A percentile compares a stretch with the other conserved stretches of the same genome.
These are phyloP conservation scores for Silurus asotus DNA, from an alignment of 2,113 vertebrate genomes.

Conservation along the genomic window DNA sequence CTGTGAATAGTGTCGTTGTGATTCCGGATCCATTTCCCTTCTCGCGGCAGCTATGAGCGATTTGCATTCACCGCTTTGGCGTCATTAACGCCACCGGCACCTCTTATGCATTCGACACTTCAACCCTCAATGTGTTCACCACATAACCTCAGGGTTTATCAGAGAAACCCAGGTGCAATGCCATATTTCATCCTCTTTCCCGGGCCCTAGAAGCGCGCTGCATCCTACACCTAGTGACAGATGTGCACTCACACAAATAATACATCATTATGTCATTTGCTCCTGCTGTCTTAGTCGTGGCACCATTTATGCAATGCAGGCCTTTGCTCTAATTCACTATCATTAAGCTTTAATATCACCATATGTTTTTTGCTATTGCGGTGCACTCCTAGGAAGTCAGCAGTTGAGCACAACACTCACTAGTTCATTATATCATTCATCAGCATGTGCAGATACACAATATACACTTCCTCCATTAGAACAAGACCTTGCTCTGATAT, in stretches of 20 bases:
- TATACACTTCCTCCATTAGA: neutral
- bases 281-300: slow-evolving; percentile 31
- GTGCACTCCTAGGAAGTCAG: slow-evolving; percentile 16
- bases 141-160: slow-evolving; percentile 48
- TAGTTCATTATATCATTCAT: slow-evolving; percentile 19
- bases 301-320: slow-evolving; percentile 1
- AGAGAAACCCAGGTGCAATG: slow-evolving; percentile 33
- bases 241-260: slow-evolving; percentile 32
- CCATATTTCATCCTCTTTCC: slow-evolving; percentile 8
- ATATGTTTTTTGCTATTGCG: slow-evolving; percentile 12
- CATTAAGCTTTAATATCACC: slow-evolving; percentile 34
- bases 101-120: slow-evolving; percentile 47
- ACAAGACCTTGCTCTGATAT: neutral
- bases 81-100: slow-evolving; percentile 58
- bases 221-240: slow-evolving; percentile 26
- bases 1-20: slow-evolving; percentile 47
- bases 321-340: neutral
- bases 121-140: slow-evolving; percentile 42
- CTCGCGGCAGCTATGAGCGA: slow-evolving; percentile 38
- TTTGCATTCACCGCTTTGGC: slow-evolving; percentile 51
- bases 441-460: slow-evolving; percentile 17
- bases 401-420: neutral
- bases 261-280: slow-evolving; percentile 12
- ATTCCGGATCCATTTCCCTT: slow-evolving; percentile 45
- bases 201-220: neutral